Evolutionary conservation across 2,113 vertebrate genomes (phyloP).

Genomic region (Crotalus helleri): DNA sequence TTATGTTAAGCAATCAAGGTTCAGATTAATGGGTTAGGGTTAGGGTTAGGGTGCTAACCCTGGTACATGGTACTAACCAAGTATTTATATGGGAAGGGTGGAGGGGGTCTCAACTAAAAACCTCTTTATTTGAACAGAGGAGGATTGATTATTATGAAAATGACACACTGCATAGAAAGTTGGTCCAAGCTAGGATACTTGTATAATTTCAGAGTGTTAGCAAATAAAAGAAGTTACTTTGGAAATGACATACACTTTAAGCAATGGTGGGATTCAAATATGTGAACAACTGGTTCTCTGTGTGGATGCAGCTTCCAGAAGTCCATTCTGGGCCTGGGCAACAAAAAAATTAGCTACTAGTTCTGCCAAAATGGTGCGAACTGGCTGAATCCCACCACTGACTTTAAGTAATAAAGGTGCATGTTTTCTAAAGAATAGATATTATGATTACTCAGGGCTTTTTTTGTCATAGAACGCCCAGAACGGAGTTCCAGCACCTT

Average conservation of each 20-base stretch:
- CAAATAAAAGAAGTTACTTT: neutral
- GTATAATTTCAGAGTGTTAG: neutral
- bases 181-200: neutral
- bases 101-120: neutral
- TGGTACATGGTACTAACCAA: neutral
- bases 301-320: too few relatives aligned
- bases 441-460: neutral
- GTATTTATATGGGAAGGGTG: neutral
- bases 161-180: neutral
- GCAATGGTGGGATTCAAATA: neutral
- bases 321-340: too few relatives aligned
- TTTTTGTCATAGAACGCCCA: too few relatives aligned
- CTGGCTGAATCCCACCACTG: too few relatives aligned
- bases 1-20: neutral
- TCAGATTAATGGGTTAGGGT: neutral
- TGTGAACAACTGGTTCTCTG: too few relatives aligned
- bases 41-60: too few relatives aligned
- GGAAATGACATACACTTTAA: neutral
- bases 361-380: too few relatives aligned
- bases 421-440: neutral
- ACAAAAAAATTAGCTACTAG: too few relatives aligned
- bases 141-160: neutral
- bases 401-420: neutral
- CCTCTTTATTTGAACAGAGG: neutral
- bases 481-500: too few relatives aligned